These are phyloP conservation scores for Ianthella basta DNA, from an alignment of 37 sponge, comb jelly and placozoan species.

Conservation along the genomic window DNA sequence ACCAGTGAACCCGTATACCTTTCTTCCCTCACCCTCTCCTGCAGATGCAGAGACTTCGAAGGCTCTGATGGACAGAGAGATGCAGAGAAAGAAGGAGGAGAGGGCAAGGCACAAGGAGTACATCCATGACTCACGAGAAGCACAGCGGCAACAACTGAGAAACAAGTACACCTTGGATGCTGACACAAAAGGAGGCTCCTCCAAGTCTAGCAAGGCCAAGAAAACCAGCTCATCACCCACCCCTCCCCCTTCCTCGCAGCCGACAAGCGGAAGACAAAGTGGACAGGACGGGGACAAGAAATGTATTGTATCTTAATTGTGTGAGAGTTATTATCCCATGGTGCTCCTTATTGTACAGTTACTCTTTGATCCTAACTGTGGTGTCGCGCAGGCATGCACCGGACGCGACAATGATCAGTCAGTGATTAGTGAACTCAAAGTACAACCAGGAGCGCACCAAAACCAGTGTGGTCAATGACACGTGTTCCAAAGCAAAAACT, in stretches of 20 bases:
- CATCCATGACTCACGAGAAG: slow-evolving; percentile 1
- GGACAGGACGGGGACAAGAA: slow-evolving; percentile 15
- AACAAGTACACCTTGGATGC: background rate
- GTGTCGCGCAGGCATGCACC: too few relatives aligned
- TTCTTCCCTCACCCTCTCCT: too few relatives aligned
- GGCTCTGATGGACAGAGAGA: background rate
- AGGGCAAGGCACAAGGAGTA: background rate
- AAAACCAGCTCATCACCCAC: background rate
- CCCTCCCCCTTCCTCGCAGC: background rate
- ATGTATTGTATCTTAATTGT: background rate
- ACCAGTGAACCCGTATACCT: too few relatives aligned
- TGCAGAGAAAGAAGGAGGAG: background rate
- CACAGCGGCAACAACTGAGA: background rate
- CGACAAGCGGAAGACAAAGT: background rate
- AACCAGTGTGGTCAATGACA: too few relatives aligned
- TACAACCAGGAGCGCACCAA: too few relatives aligned
- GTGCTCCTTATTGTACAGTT: too few relatives aligned
- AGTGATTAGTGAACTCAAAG: too few relatives aligned
- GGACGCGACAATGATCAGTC: too few relatives aligned
- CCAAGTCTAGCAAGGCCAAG: too few relatives aligned
- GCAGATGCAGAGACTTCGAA: background rate
- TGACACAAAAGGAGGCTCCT: background rate
- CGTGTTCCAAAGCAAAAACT: too few relatives aligned
- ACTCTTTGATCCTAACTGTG: too few relatives aligned
- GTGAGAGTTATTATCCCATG: too few relatives aligned